Evolutionary conservation across 2,113 vertebrate genomes (phyloP), one percentile per base, ranked within the genome.

Genomic region (Zingel zingel): DNA sequence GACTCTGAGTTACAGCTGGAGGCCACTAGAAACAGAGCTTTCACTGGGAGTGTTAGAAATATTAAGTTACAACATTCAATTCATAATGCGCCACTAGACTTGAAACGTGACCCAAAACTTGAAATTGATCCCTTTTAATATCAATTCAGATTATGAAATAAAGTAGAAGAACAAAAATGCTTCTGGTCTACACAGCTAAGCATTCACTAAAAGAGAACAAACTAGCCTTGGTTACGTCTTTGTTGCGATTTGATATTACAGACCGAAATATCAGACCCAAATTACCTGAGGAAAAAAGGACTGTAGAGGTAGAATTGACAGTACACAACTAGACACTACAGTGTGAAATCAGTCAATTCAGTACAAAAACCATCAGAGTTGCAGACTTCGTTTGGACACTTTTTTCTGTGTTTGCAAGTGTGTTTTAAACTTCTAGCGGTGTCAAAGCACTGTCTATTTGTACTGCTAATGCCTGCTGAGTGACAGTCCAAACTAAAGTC

Each of bases 11-110:
- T 79, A 82, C 75, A 90, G 84, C 90, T 84, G 72, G 63, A 91
- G 86, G 92, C 81, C 88, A 82, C 48, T 25, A 65, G 61, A 86
- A 68, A 57, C 68, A 76, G 33, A 83, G 74, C 81, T 88, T 90
- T 86, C 72, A 85, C 61, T 73, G 43, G 27, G 61, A 65, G 73
- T 79, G 75, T 86, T 68, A 69, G 63, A 76, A 77, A 89, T 89
- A 91, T 90, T 64, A 83, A 61, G 81, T 92, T 94, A 81, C 89
- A 73, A 27, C 61, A 81, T 67, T 85, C 63, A 75, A 68, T 83
- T 80, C 74, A 85, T 4, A 19, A 48, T 56, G 43, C 62, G 30
- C 21, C 57, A 33, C 73, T 25, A 50, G 30, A 72, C 36, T 53
- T 67, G 91, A 85, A 91, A 93, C 74, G n/a, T 78, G 56, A 92